A percentile compares a stretch with the other conserved stretches of the same genome.
Evolutionary conservation across 2,797 vertebrate genomes (phyloP).

Genomic region (Poecilia velifera): DNA sequence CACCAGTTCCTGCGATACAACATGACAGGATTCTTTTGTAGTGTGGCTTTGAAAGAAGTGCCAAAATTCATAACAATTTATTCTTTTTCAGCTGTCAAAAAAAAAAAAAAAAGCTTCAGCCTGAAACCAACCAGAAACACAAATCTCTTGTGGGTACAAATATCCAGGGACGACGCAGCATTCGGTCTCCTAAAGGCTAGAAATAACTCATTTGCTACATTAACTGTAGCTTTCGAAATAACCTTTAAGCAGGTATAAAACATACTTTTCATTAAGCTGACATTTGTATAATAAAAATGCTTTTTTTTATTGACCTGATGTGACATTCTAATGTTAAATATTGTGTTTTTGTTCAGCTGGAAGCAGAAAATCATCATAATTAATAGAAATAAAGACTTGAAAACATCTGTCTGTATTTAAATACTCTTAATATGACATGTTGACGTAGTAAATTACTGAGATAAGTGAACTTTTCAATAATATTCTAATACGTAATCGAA

Average conservation of each 20-base stretch:
- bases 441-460: background rate
- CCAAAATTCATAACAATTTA: background rate
- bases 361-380: background rate
- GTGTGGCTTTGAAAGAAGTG: background rate
- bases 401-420: background rate
- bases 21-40: background rate
- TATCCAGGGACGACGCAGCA: background rate
- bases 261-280: too few relatives aligned
- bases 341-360: background rate
- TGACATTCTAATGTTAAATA: background rate
- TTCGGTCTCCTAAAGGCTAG: background rate
- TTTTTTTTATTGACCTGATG: background rate
- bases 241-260: background rate
- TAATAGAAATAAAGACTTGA: background rate
- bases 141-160: background rate
- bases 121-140: background rate
- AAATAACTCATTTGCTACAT: background rate
- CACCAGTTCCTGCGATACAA: background rate
- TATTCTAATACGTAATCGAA: background rate
- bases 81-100: background rate
- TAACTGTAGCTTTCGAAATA: background rate
- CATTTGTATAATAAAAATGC: background rate
- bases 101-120: background rate
- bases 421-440: too few relatives aligned
- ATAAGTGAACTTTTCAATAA: background rate